phyloP scores from a whole-genome alignment of 2,888 invertebrate genomes.

The Neoascia interrupta region DNA sequence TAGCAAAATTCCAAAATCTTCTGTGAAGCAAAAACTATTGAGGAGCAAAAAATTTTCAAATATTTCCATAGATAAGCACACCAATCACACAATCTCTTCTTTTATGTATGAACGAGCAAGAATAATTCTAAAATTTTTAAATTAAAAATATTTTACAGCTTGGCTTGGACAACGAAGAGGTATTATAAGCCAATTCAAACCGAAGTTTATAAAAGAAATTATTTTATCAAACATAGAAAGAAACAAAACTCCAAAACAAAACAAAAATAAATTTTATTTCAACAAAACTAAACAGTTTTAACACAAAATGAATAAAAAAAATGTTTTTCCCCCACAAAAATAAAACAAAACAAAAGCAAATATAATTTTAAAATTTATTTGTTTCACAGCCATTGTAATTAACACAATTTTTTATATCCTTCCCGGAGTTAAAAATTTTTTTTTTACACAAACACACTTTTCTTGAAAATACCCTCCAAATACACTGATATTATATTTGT shows the following conservation, averaged over 20 bases:
- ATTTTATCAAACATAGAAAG: conserved; percentile 39
- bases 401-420: no score
- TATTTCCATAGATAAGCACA: conserved; percentile 52
- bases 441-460: conserved; percentile 22
- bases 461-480: conserved; percentile 1
- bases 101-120: conserved; percentile 53
- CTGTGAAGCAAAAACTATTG: conserved; percentile 27
- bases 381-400: conserved; percentile 8
- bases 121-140: conserved; percentile 66
- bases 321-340: conserved; percentile 22
- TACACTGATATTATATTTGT: conserved; percentile 30
- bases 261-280: conserved; percentile 48
- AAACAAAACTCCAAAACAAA: conserved; percentile 50
- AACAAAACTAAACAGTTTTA: conserved; percentile 45
- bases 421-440: no score
- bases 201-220: conserved; percentile 42
- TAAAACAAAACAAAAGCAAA: conserved; percentile 15
- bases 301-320: conserved; percentile 33
- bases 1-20: conserved; percentile 39
- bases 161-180: conserved; percentile 96
- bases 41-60: conserved; percentile 6
- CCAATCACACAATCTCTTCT: conserved; percentile 47
- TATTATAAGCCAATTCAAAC: conserved; percentile 80
- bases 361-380: conserved; percentile 6
- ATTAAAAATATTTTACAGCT: conserved; percentile 85